Base-by-base conservation (phyloP, 1,140 invertebrate species). In the Drosophila auraria region DNA sequence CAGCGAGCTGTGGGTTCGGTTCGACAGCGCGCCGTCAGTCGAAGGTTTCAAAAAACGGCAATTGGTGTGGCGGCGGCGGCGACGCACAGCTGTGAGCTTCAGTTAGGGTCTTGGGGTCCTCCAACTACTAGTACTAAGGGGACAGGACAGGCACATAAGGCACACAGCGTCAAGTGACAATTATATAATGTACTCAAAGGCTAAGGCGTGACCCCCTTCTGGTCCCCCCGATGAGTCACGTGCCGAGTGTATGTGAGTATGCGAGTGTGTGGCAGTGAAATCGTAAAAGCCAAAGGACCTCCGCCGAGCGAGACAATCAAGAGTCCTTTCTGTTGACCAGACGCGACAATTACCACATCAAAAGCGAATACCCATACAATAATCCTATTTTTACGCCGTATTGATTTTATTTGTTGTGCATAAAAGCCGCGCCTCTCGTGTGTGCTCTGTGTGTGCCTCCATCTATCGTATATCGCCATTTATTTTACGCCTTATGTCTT, bases 341-440 rank as follows among this genome's bases (percentile, higher is more conserved):
- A 44, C 78, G 27, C 60, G 62, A 79, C 66, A 76, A 86, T 86
- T 82, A 79, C 79, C 73, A 82, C 79, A 86, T 84, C 68, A 84
- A 86, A 78, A 73, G 71, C 74, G 63, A 86, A 78, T 49, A 17
- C 54, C 56, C 53, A 50, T 40, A 62, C 62, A 69, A 79, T 72
- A 74, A 74, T 65, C 71, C 62, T 61, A 79, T 71, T 82, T 84
- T 87, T 86, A 86, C 42, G 79, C 75, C 70, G 56, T 79, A 82
- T 86, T 86, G 82, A 86, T 86, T 86, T 86, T 87, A 75, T 78
- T 82, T 86, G 74, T 65, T 79, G 73, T 84, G 80, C 74, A 87
- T 83, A 78, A 86, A 77, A 73, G 45, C 53, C 71, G 38, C 54
- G 58, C 36, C 63, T 51, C 30, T 17, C 23, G n/a, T 38, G 51